Base-by-base conservation (phyloP, 64 coral and sea anemone genomes). In the Porites lutea region DNA sequence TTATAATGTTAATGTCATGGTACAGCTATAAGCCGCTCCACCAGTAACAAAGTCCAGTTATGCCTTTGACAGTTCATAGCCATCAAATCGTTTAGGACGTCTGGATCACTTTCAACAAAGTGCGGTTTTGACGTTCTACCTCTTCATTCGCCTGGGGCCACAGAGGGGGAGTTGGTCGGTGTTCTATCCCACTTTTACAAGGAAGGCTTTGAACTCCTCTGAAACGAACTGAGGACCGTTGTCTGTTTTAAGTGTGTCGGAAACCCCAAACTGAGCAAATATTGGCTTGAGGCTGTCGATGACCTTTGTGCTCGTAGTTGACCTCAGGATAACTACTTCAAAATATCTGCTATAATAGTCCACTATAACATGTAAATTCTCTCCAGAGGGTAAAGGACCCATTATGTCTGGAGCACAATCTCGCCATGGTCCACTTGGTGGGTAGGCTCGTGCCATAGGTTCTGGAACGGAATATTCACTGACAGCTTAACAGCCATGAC, bases 391-490 rank as follows among this genome's bases (percentile, higher is more conserved):
- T 78, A 78, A 47, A 49, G 73, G 73, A 76, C 73, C 27, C 27
- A 37, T 37, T 37, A 37, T 37, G 27, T 37, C 27, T 37, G 27
- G 0, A 37, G 27, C 27, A 54, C 75, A 58, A 47, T 78, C 75
- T 53, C 54, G 49, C 16, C 75, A 78, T 18, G 75, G 75, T 47
- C 75, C 50, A 52, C 75, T 78, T 13, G 50, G 75, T 15, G 75
- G 75, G 45, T 49, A 76, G 3, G 73, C 73, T 13, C 13, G 73
- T 12, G 13, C 73, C 73, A 76, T 76, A 48, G 73, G 44, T 51
- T 76, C 73, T 76, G 73, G 73, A 48, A 6, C 6, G 48, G 73
- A 48, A 76, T 76, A 76, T 14, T 76, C 73, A 13, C 27, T 37
- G 27, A 0, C 27, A 37, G 27, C 27, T 37, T 37, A 1, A 37